Percentiles rank a stretch among this genome's conserved stretches.
phyloP scores from a whole-genome alignment of 2,888 invertebrate species.

The Drosophila incognita region DNA sequence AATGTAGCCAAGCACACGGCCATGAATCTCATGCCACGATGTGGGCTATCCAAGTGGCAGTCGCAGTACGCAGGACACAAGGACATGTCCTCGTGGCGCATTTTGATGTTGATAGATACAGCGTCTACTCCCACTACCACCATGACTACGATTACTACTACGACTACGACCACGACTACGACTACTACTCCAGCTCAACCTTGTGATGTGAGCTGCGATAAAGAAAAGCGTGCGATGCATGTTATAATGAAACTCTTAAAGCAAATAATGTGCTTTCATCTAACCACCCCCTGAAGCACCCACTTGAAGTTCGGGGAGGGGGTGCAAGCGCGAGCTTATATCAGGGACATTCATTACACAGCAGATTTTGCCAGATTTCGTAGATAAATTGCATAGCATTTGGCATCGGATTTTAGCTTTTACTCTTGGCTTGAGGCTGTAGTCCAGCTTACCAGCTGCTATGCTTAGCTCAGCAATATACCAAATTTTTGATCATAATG shows the following conservation, averaged over 20 bases:
- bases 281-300: neutral
- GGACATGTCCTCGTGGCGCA: slow-evolving; percentile 41
- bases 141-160: slow-evolving; percentile 8
- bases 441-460: neutral
- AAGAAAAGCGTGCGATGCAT: slow-evolving; percentile 76
- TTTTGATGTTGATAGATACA: slow-evolving; percentile 75
- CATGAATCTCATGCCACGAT: slow-evolving; percentile 66
- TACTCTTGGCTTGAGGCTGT: slow-evolving; percentile 17
- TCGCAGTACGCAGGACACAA: slow-evolving; percentile 9
- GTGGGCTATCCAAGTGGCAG: slow-evolving; percentile 42
- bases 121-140: slow-evolving; percentile 10
- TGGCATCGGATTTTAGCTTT: slow-evolving; percentile 68
- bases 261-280: slow-evolving; percentile 68
- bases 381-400: slow-evolving; percentile 79
- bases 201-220: slow-evolving; percentile 68
- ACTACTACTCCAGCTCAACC: slow-evolving; percentile 25
- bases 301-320: slow-evolving; percentile 10
- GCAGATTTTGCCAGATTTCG: slow-evolving; percentile 73
- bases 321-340: slow-evolving; percentile 34
- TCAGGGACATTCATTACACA: slow-evolving; percentile 72
- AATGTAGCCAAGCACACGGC: slow-evolving; percentile 64
- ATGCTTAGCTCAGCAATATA: slow-evolving; percentile 11
- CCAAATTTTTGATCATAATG: slow-evolving; percentile 31
- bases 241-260: slow-evolving; percentile 80
- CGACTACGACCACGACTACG: slow-evolving; percentile 3